Evolutionary conservation across 2,113 vertebrate genomes (phyloP).

Genomic region (Xyrauchen texanus): DNA sequence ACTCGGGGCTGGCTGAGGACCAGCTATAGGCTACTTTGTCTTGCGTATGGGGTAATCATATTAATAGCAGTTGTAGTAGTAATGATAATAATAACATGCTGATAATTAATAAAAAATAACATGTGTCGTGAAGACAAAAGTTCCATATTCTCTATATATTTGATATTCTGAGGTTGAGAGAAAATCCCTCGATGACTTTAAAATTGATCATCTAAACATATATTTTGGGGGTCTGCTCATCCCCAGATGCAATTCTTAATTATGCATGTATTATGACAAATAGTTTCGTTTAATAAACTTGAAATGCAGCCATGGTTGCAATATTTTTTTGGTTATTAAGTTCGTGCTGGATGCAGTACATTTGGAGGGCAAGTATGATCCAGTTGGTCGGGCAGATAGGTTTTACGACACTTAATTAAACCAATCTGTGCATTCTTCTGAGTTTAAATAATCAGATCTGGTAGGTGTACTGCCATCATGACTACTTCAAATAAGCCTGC

Average conservation of each 20-base stretch:
- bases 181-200: background rate
- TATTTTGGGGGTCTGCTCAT: background rate
- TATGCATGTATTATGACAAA: background rate
- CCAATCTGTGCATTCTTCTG: constrained; percentile 34
- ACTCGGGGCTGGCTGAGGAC: background rate
- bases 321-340: constrained; percentile 20
- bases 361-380: constrained; percentile 8
- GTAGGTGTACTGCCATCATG: background rate
- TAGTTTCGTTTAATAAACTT: constrained; percentile 11
- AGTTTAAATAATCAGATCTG: constrained; percentile 28
- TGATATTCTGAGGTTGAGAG: background rate
- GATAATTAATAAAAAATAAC: background rate
- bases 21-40: background rate
- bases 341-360: constrained; percentile 20
- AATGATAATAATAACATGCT: too few relatives aligned
- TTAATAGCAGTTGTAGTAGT: background rate
- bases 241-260: background rate
- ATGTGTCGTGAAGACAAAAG: background rate
- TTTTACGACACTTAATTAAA: constrained; percentile 37
- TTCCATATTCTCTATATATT: background rate
- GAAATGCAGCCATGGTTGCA: background rate
- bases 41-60: background rate
- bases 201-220: background rate
- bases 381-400: background rate
- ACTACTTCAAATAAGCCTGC: background rate